Conservation (phyloP, 2,797 vertebrate genomes). For the Simalia tracyae region DNA sequence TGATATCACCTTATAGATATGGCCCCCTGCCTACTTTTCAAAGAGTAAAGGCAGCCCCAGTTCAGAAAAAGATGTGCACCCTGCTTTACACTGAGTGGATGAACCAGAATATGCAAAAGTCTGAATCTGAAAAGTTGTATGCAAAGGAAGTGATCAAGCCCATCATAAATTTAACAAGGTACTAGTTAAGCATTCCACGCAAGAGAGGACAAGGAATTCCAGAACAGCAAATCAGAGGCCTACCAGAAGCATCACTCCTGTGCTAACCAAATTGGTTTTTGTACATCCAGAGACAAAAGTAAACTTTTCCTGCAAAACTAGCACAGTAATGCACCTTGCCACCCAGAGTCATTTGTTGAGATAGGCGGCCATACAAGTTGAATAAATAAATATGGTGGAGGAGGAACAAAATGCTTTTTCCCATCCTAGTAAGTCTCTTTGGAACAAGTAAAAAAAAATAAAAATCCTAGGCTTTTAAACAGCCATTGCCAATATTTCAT, state of each 20-base stretch:
- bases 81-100: background rate
- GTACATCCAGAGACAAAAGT: background rate
- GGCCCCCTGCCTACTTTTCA: too few relatives aligned
- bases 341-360: background rate
- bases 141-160: background rate
- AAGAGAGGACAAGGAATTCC: background rate
- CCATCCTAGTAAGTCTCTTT: background rate
- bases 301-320: background rate
- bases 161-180: background rate
- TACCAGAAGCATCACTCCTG: background rate
- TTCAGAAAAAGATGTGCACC: too few relatives aligned
- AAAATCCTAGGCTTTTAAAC: background rate
- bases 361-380: background rate
- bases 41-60: too few relatives aligned
- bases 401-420: background rate
- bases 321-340: background rate
- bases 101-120: background rate
- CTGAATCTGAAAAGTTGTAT: background rate
- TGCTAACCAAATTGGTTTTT: background rate
- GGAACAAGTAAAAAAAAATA: background rate
- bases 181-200: background rate
- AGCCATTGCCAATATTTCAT: background rate
- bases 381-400: background rate
- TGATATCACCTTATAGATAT: too few relatives aligned
- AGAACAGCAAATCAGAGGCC: background rate